phyloP scores from a whole-genome alignment of 2,888 invertebrate species.

The Gastracanthus pulcherrimus region DNA sequence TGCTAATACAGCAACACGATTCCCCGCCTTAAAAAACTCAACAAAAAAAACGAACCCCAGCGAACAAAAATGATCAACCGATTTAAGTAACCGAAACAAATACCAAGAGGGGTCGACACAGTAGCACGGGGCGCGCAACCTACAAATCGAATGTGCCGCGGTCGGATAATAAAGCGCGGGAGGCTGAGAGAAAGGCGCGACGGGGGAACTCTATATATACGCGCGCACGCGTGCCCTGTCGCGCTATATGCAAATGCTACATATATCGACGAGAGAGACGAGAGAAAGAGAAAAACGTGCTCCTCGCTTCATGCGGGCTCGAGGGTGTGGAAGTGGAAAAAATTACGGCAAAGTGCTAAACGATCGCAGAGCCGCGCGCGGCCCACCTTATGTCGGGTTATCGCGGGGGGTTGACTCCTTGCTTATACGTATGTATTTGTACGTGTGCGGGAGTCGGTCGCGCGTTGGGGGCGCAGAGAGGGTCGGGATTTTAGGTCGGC shows the following conservation, averaged over 20 bases:
- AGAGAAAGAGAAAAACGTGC: not conserved
- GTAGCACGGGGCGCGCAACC: not conserved
- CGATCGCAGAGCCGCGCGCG: conserved; percentile 71
- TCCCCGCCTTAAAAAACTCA: not conserved
- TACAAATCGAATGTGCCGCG: conserved; percentile 25
- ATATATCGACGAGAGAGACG: too few relatives aligned
- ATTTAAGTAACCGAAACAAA: not conserved
- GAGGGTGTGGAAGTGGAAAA: conserved; percentile 64
- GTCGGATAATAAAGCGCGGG: not conserved
- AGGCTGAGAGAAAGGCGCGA: conserved; percentile 10
- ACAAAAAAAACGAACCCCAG: not conserved
- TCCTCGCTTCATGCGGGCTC: not conserved
- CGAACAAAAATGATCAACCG: too few relatives aligned
- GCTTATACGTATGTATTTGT: conserved; percentile 61
- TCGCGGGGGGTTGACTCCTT: conserved; percentile 70
- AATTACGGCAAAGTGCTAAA: conserved; percentile 77
- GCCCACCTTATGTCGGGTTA: conserved; percentile 75
- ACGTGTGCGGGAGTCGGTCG: conserved; percentile 57
- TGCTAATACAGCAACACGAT: not conserved
- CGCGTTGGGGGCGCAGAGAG: not conserved
- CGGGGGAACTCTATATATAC: not conserved
- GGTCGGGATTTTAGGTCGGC: conserved; percentile 48
- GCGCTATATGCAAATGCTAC: conserved; percentile 37
- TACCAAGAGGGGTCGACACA: not conserved
- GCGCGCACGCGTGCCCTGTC: not conserved